Evolutionary conservation across 2,888 invertebrate genomes (phyloP), one percentile per base, ranked within the genome.

Genomic region (Trachelus iudaicus): DNA sequence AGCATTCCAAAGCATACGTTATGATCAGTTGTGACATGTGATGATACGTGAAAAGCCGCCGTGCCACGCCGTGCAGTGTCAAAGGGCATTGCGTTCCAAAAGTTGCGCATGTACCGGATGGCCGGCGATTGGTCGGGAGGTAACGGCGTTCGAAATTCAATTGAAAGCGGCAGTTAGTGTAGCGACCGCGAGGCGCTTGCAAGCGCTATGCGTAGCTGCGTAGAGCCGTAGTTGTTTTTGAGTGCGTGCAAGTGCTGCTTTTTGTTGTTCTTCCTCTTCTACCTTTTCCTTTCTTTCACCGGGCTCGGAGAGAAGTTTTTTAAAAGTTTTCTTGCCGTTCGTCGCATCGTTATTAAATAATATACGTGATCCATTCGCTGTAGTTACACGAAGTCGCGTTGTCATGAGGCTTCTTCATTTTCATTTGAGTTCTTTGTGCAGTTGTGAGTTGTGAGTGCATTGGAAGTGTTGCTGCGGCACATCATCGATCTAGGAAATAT

Each of bases 81-180:
- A 84, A 85, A 86, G 85, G 85, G 85, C 40, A 85, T 79, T 80
- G 82, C 74, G 76, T 9, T 69, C 1, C 4, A 73, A 69, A 69
- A 78, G 76, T 77, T 80, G 80, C 79, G 79, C 79, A 76, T 56
- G 79, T 76, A 76, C 73, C 4, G 34, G 76, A 73, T 69, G 30
- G 31, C 40, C 75, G 76, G 68, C 76, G 73, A 79, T 79, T 76
- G 79, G 79, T 74, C 69, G 74, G 37, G 37, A 73, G 79, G 68
- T 79, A 69, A 83, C 82, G 81, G 79, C 81, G 85, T 87, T 86
- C 87, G 87, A 90, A 90, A 89, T 89, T 90, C 86, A 89, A 90
- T 87, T 86, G 85, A 82, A 85, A 85, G 85, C 86, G 86, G 80
- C 89, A 90, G 90, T 90, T 89, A 89, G 90, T 89, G 89, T 89